These are phyloP conservation scores for Odontamblyopus lacepedii DNA, from an alignment of 2,797 vertebrate species.

Conservation along the genomic window DNA sequence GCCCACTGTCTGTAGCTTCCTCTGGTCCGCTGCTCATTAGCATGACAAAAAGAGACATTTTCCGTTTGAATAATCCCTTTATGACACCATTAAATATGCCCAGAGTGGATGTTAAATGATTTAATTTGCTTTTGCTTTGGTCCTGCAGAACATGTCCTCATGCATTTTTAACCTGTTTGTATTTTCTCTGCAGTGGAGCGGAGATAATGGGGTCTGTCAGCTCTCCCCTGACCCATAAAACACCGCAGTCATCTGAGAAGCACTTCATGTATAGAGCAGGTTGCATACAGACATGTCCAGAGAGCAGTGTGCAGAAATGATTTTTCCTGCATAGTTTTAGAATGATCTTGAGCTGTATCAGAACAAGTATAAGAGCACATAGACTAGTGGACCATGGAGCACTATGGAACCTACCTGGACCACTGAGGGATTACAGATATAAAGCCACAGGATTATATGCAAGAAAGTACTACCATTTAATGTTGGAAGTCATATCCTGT, in stretches of 20 bases:
- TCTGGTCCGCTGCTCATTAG: constrained; percentile 22
- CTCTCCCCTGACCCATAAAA: constrained; percentile 4
- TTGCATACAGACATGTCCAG: too few relatives aligned
- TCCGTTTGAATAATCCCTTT: constrained; percentile 33
- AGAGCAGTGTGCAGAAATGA: too few relatives aligned
- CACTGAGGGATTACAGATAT: too few relatives aligned
- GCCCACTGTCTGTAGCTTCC: neutral
- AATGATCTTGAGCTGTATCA: too few relatives aligned
- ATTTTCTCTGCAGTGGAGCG: constrained; percentile 18
- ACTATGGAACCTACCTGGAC: too few relatives aligned
- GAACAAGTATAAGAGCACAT: too few relatives aligned
- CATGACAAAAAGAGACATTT: constrained; percentile 41
- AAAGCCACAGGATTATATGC: too few relatives aligned
- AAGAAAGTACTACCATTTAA: too few relatives aligned
- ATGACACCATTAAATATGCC: constrained; percentile 28
- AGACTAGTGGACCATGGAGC: too few relatives aligned
- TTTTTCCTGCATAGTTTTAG: too few relatives aligned
- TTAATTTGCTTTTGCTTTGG: constrained; percentile 39
- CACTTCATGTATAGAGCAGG: neutral
- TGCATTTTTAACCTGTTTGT: constrained; percentile 27
- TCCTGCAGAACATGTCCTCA: constrained; percentile 10
- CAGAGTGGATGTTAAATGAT: constrained; percentile 32
- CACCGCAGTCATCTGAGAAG: neutral
- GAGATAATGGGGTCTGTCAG: neutral
- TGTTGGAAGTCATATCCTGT: too few relatives aligned